phyloP scores from a whole-genome alignment of 2,113 vertebrate species.

The Chionomys nivalis region DNA sequence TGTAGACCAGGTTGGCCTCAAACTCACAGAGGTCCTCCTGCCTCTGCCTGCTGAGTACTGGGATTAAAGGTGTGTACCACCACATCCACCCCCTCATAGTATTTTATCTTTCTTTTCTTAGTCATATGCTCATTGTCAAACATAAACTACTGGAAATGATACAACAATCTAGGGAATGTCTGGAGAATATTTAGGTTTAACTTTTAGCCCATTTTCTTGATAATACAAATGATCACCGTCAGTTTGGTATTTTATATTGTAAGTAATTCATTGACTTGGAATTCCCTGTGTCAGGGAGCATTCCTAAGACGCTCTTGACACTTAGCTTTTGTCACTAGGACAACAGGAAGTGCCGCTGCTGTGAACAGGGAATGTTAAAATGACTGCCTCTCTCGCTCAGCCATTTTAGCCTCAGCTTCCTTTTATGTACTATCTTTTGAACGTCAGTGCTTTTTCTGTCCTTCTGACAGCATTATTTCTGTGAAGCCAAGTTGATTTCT shows the following conservation, averaged over 20 bases:
- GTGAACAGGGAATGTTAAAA: neutral
- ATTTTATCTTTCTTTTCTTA: constrained; percentile 13
- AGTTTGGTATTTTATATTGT: constrained; percentile 23
- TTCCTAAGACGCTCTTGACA: neutral
- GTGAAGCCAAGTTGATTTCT: constrained; percentile 42
- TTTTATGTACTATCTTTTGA: neutral
- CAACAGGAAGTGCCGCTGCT: neutral
- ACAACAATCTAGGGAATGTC: neutral
- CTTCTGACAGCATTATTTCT: constrained; percentile 21
- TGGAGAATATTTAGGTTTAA: constrained; percentile 55
- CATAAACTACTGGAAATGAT: constrained; percentile 41
- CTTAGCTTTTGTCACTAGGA: constrained; percentile 10
- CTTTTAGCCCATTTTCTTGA: constrained; percentile 33
- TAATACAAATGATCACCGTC: constrained; percentile 36
- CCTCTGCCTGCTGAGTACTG: neutral
- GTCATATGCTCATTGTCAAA: neutral
- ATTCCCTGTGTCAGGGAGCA: neutral
- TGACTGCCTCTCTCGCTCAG: neutral
- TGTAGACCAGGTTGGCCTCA: neutral
- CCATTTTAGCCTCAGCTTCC: neutral
- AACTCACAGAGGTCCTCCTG: neutral
- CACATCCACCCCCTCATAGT: neutral
- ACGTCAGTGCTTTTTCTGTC: constrained; percentile 1
- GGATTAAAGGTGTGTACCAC: neutral
- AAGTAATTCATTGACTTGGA: constrained; percentile 45